Percentiles rank a stretch among this genome's conserved stretches.
phyloP scores from a whole-genome alignment of 2,113 vertebrate species.

The Prochilodus magdalenae region DNA sequence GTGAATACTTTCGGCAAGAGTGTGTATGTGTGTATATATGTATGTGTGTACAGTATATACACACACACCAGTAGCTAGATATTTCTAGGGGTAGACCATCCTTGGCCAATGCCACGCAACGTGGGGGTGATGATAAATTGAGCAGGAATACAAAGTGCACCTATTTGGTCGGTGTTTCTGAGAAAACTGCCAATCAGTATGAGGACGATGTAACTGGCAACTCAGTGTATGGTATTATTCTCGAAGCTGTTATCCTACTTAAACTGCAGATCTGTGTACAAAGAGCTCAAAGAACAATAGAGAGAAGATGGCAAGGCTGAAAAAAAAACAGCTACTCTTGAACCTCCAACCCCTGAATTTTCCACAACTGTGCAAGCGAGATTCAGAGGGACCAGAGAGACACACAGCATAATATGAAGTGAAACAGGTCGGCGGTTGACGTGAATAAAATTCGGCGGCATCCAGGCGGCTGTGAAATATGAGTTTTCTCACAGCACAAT shows the following conservation, averaged over 20 bases:
- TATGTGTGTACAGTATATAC: too few relatives aligned
- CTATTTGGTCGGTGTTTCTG: background rate
- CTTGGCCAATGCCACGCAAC: too few relatives aligned
- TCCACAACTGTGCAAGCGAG: background rate
- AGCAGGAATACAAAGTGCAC: background rate
- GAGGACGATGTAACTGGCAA: background rate
- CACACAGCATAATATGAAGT: constrained; percentile 67
- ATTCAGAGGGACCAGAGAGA: constrained; percentile 42
- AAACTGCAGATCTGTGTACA: background rate
- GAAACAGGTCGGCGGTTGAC: constrained; percentile 61
- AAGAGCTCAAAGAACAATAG: constrained; percentile 11
- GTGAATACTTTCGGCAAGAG: too few relatives aligned
- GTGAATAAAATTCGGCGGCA: constrained; percentile 62
- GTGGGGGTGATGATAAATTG: background rate
- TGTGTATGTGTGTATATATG: too few relatives aligned
- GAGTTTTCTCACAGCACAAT: constrained; percentile 67
- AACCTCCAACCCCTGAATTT: background rate
- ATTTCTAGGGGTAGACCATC: too few relatives aligned
- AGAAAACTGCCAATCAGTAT: background rate
- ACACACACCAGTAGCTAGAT: too few relatives aligned
- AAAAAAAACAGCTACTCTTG: constrained; percentile 4
- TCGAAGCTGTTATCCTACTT: background rate
- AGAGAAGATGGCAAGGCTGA: background rate
- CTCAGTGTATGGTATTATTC: background rate
- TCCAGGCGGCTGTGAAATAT: constrained; percentile 66